Percentiles rank a stretch among this genome's conserved stretches.
Conservation (phyloP, 2,888 invertebrate genomes). For the Mamestra brassicae region DNA sequence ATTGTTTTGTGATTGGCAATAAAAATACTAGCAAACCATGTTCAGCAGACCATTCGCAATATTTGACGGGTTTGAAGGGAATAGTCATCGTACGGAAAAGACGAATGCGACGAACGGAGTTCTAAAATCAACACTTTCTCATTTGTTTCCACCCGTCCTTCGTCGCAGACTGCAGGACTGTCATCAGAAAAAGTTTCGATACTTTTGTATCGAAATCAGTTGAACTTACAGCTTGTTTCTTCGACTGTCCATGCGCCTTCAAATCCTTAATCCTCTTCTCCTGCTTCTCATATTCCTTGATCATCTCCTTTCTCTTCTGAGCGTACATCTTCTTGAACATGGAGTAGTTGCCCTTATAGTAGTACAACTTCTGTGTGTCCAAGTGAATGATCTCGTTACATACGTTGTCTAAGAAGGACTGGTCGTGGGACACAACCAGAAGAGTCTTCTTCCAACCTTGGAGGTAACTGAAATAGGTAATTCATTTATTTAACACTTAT, state of each 20-base stretch:
- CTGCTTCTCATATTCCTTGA: constrained; percentile 99
- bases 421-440: constrained; percentile 99
- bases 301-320: constrained; percentile 98
- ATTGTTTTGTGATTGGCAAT: too few relatives aligned
- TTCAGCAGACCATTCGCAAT: too few relatives aligned
- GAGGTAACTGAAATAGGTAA: constrained; percentile 93
- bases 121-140: too few relatives aligned
- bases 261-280: constrained; percentile 98
- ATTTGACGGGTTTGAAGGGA: too few relatives aligned
- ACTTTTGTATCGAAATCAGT: neutral
- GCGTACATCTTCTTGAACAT: constrained; percentile 99
- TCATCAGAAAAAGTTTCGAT: too few relatives aligned
- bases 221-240: constrained; percentile 95
- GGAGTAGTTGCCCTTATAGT: constrained; percentile 99
- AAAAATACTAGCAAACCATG: too few relatives aligned
- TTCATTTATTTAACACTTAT: neutral
- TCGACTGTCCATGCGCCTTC: constrained; percentile 98
- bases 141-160: too few relatives aligned
- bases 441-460: constrained; percentile 99
- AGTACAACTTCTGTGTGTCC: constrained; percentile 97
- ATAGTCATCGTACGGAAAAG: too few relatives aligned
- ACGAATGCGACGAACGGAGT: too few relatives aligned
- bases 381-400: constrained; percentile 99
- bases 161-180: too few relatives aligned
- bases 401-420: constrained; percentile 99